phyloP scores from a whole-genome alignment of 2,888 invertebrate species.

The Thelaira solivaga region DNA sequence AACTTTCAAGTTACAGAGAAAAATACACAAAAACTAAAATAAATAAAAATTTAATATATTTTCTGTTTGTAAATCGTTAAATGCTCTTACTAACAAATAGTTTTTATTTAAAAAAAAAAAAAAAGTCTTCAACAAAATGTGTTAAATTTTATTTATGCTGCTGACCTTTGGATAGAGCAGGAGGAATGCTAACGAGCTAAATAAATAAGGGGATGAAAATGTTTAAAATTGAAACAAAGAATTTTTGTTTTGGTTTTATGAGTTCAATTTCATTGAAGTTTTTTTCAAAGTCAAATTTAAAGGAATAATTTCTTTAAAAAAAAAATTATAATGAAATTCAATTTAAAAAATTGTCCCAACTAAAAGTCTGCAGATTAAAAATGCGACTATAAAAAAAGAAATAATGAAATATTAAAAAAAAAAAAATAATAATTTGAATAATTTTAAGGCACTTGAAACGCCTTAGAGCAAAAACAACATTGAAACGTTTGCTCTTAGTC shows the following conservation, averaged over 20 bases:
- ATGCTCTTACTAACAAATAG: constrained; percentile 39
- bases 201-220: no score
- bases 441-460: no score
- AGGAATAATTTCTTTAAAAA: background rate
- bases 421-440: no score
- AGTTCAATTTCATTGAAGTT: background rate
- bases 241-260: background rate
- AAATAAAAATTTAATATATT: constrained; percentile 15
- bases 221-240: no score
- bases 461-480: no score
- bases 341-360: no score
- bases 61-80: constrained; percentile 46
- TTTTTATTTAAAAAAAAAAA: background rate
- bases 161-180: background rate
- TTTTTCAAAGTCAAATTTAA: background rate
- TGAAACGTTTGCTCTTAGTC: no score
- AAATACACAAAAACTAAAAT: background rate
- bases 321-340: no score
- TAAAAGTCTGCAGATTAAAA: no score
- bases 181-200: background rate
- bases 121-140: background rate
- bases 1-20: no score
- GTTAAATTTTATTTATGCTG: background rate
- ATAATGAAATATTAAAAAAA: no score
- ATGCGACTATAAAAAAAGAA: no score